Conservation (phyloP, 2,888 invertebrate genomes). For the Caenorhabditis panamensis region DNA sequence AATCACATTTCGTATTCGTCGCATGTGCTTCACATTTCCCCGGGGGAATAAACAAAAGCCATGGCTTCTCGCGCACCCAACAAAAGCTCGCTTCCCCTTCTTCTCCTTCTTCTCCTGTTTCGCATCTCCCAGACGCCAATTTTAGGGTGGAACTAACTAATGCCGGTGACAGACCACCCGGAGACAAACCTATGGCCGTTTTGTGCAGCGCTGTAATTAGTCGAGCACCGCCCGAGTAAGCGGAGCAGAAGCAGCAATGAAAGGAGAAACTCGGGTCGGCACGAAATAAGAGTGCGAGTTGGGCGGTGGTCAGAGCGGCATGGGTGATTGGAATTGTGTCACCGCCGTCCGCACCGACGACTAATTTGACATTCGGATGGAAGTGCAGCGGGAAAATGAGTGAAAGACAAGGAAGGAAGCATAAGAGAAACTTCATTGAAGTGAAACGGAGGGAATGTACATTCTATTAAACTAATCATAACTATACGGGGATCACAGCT, state of each 20-base stretch:
- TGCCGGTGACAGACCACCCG: conserved; percentile 20
- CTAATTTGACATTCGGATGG: conserved; percentile 33
- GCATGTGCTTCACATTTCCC: conserved; percentile 63
- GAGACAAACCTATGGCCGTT: not conserved
- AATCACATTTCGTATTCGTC: conserved; percentile 64
- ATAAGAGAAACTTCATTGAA: conserved; percentile 43
- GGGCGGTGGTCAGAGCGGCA: conserved; percentile 28
- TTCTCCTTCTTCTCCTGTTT: conserved; percentile 36
- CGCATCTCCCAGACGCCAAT: conserved; percentile 49
- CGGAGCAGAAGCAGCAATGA: not conserved
- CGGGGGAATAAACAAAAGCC: conserved; percentile 64
- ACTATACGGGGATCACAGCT: conserved; percentile 24
- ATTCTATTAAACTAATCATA: conserved; percentile 31
- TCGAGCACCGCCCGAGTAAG: not conserved
- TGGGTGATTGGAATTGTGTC: conserved; percentile 44
- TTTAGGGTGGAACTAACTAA: conserved; percentile 51
- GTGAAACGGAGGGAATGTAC: conserved; percentile 20
- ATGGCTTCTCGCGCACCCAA: conserved; percentile 59
- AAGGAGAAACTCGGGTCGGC: not conserved
- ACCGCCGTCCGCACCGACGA: conserved; percentile 13
- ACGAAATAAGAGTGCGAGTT: conserved; percentile 15
- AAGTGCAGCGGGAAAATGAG: not conserved
- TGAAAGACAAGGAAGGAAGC: conserved; percentile 2
- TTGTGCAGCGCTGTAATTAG: conserved; percentile 50
- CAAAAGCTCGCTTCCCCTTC: conserved; percentile 53